Evolutionary conservation across 2,797 vertebrate species (phyloP).

Genomic region (Hozukius guyotensis): DNA sequence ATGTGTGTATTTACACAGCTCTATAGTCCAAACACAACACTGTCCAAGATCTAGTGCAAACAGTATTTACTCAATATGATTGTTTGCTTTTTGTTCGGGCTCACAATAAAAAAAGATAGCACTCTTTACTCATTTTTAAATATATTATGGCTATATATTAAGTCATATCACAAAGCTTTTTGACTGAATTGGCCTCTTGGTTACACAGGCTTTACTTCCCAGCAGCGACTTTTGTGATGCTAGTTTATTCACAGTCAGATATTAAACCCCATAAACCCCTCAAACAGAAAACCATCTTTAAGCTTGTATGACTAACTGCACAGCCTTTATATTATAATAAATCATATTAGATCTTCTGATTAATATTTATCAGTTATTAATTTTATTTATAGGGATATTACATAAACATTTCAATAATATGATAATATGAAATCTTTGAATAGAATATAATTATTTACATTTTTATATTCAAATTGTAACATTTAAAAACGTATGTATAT

Average conservation of each 20-base stretch:
- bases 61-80: constrained; percentile 54
- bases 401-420: background rate
- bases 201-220: constrained; percentile 12
- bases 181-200: constrained; percentile 15
- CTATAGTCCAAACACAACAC: constrained; percentile 66
- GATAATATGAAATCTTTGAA: background rate
- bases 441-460: background rate
- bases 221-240: constrained; percentile 1
- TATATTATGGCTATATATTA: constrained; percentile 32
- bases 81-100: constrained; percentile 55
- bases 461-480: background rate
- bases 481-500: background rate
- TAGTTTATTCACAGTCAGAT: constrained; percentile 8
- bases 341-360: background rate
- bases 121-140: constrained; percentile 31
- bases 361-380: background rate
- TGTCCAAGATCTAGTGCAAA: constrained; percentile 64
- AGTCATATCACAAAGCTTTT: constrained; percentile 19
- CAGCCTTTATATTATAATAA: background rate
- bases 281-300: background rate
- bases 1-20: constrained; percentile 65
- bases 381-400: background rate
- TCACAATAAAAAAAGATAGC: constrained; percentile 56
- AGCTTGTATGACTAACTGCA: background rate
- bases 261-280: constrained; percentile 6